Conservation (phyloP, 2,888 invertebrate species). For the Nephrocerus scutellatus region DNA sequence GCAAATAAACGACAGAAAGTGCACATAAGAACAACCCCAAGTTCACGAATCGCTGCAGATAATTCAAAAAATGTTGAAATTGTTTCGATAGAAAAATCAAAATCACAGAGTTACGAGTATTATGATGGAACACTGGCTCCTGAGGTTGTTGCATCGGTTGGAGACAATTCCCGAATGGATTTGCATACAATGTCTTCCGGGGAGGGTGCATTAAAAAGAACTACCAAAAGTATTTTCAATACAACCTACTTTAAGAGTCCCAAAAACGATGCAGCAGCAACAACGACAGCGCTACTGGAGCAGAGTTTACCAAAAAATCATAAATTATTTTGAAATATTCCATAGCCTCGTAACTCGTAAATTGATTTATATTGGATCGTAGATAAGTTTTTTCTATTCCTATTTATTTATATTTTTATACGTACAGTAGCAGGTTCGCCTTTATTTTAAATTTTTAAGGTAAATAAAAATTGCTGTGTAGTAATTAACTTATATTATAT, state of each 20-base stretch:
- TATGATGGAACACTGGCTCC: constrained; percentile 42
- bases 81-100: constrained; percentile 43
- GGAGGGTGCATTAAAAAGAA: constrained; percentile 26
- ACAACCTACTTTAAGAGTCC: constrained; percentile 42
- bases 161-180: no score
- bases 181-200: no score
- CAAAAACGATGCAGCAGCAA: constrained; percentile 29
- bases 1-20: no score
- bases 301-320: constrained; percentile 42
- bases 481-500: no score
- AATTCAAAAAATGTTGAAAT: constrained; percentile 24
- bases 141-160: no score
- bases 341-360: no score
- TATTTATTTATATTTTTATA: no score
- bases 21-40: constrained; percentile 3
- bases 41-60: constrained; percentile 1
- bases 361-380: no score
- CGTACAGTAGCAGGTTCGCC: no score
- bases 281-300: constrained; percentile 24
- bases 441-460: no score
- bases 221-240: constrained; percentile 40
- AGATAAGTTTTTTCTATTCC: no score
- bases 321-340: constrained; percentile 33
- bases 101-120: constrained; percentile 45
- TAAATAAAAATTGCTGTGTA: no score